Percentiles rank a stretch among this genome's conserved stretches.
Evolutionary conservation across 2,888 invertebrate genomes (phyloP).

Genomic region (Mycogona germanica): DNA sequence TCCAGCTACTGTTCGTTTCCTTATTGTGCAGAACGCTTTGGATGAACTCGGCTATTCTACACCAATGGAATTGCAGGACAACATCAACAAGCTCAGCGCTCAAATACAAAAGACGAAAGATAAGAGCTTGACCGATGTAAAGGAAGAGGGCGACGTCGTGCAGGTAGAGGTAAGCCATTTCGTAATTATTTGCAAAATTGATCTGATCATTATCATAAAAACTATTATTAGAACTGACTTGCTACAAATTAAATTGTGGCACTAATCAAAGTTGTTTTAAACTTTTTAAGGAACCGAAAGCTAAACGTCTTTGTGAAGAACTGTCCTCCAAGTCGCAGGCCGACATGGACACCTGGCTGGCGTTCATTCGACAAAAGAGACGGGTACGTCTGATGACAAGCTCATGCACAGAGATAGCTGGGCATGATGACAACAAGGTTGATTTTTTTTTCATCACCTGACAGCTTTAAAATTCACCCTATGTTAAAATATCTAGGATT

Average conservation of each 20-base stretch:
- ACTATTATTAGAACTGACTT: background rate
- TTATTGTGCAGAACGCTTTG: conserved; percentile 47
- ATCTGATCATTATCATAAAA: conserved; percentile 15
- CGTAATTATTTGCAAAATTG: too few relatives aligned
- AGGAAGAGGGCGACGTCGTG: too few relatives aligned
- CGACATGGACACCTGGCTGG: conserved; percentile 44
- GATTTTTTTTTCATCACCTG: conserved; percentile 8
- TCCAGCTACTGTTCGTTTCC: too few relatives aligned
- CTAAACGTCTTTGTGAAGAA: conserved; percentile 23
- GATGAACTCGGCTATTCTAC: conserved; percentile 60
- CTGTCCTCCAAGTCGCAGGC: conserved; percentile 38
- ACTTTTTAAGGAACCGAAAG: conserved; percentile 26
- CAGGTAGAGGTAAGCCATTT: too few relatives aligned
- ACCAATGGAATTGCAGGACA: conserved; percentile 65
- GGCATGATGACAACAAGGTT: conserved; percentile 5
- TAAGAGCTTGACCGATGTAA: conserved; percentile 54
- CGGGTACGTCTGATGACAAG: conserved; percentile 40
- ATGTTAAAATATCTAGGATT: conserved; percentile 41
- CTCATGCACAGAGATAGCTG: background rate
- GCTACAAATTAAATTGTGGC: background rate
- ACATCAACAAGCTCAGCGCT: conserved; percentile 51
- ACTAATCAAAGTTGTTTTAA: conserved; percentile 3
- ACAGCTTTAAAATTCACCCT: too few relatives aligned
- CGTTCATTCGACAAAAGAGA: conserved; percentile 41
- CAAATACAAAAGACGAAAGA: conserved; percentile 65